These are phyloP conservation scores for Carapus acus DNA, from an alignment of 2,797 vertebrate species.

Conservation along the genomic window DNA sequence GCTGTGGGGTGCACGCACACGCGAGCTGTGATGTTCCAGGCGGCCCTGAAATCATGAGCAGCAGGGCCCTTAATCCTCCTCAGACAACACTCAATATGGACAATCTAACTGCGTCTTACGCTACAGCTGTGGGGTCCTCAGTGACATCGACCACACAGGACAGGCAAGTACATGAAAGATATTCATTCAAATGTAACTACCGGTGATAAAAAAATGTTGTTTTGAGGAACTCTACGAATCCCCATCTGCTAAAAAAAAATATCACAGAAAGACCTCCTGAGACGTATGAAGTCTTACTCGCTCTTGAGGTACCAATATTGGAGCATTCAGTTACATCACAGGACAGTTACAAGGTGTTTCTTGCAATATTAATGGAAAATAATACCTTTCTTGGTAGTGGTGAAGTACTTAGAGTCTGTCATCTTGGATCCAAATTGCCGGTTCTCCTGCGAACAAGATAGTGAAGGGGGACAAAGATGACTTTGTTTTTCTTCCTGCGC, in stretches of 20 bases:
- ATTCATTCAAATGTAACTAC: too few species aligned
- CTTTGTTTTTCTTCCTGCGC: constrained; percentile 18
- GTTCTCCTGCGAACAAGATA: constrained; percentile 77
- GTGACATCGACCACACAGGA: constrained; percentile 8
- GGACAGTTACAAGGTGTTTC: too few species aligned
- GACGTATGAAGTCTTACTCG: too few species aligned
- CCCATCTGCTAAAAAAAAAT: too few species aligned
- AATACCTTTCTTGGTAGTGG: constrained; percentile 98
- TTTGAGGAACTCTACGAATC: too few species aligned
- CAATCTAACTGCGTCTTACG: constrained; percentile 37
- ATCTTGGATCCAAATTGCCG: constrained; percentile 83
- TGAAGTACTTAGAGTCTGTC: constrained; percentile 99
- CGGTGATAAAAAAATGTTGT: too few species aligned
- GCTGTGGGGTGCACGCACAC: background rate
- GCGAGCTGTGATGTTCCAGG: background rate
- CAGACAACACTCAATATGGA: constrained; percentile 27
- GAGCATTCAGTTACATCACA: too few species aligned
- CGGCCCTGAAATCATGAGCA: constrained; percentile 15
- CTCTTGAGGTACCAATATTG: too few species aligned
- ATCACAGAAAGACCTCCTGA: too few species aligned
- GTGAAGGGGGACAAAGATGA: constrained; percentile 31
- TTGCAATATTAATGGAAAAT: too few species aligned
- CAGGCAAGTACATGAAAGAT: background rate
- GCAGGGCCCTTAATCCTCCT: constrained; percentile 24
- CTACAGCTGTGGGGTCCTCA: constrained; percentile 20